phyloP scores from a whole-genome alignment of 2,797 vertebrate species.

The Sebastes cheni region DNA sequence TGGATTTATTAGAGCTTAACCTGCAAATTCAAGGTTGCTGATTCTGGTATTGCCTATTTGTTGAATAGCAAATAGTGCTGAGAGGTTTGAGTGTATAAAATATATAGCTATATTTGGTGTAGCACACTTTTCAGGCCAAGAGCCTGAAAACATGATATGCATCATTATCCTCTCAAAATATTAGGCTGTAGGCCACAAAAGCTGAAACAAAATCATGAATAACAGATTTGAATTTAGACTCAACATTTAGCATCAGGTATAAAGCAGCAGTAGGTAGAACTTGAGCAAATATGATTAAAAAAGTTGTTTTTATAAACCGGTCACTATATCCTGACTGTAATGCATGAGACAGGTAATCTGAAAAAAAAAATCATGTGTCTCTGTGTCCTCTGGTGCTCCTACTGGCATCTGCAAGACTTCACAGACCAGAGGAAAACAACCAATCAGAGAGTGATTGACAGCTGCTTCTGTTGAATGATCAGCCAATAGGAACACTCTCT shows the following conservation, averaged over 20 bases:
- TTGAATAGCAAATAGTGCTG: not conserved
- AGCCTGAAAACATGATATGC: not conserved
- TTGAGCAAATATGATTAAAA: no score
- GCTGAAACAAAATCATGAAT: not conserved
- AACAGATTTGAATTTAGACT: not conserved
- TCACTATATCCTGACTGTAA: no score
- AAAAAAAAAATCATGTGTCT: rapidly evolving
- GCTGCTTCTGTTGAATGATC: no score
- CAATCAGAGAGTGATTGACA: no score
- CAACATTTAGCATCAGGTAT: not conserved
- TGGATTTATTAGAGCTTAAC: not conserved
- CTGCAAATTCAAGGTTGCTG: not conserved
- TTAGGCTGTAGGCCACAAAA: not conserved
- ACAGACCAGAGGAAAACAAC: no score
- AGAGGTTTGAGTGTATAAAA: not conserved
- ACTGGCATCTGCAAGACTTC: no score
- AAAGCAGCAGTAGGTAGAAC: no score
- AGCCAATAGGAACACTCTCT: no score
- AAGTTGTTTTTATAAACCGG: no score
- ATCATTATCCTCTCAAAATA: not conserved
- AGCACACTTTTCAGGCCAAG: not conserved
- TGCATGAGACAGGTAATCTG: no score
- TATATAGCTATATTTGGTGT: not conserved
- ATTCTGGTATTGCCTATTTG: not conserved
- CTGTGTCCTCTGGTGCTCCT: no score